phyloP scores from a whole-genome alignment of 1,140 invertebrate species.

The Drosophila teissieri region DNA sequence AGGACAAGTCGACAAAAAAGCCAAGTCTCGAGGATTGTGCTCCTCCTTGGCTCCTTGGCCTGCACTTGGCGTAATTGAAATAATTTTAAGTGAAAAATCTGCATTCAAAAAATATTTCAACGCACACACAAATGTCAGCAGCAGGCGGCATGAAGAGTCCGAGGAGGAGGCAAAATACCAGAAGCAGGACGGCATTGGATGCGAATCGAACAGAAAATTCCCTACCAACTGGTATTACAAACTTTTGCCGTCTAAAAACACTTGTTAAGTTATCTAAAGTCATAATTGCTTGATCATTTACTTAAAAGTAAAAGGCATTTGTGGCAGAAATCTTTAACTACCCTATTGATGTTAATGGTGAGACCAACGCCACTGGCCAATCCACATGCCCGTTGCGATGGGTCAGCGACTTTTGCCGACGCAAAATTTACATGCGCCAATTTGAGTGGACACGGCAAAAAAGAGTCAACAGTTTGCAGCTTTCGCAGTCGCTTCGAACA shows the following conservation, averaged over 20 bases:
- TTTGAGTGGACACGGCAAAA: conserved; percentile 60
- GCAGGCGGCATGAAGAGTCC: conserved; percentile 18
- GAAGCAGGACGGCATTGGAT: conserved; percentile 20
- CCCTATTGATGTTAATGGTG: background rate
- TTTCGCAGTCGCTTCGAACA: conserved; percentile 52
- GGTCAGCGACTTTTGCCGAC: conserved; percentile 3
- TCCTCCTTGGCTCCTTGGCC: conserved; percentile 23
- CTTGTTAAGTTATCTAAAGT: too few species aligned
- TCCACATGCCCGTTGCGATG: conserved; percentile 29
- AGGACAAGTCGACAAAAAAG: conserved; percentile 39
- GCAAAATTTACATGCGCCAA: conserved; percentile 73
- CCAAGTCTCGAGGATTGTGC: conserved; percentile 24
- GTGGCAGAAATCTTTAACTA: background rate
- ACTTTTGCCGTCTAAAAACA: too few species aligned
- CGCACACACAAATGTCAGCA: conserved; percentile 60
- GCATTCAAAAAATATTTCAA: conserved; percentile 81
- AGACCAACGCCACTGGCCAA: conserved; percentile 4
- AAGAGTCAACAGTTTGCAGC: conserved; percentile 77
- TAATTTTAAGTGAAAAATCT: conserved; percentile 83
- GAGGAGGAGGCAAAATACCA: conserved; percentile 26
- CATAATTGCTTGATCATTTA: too few species aligned
- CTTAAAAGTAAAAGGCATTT: too few species aligned
- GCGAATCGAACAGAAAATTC: conserved; percentile 2
- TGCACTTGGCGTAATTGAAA: conserved; percentile 80
- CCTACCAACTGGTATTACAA: conserved; percentile 1